A percentile compares a stretch with the other conserved stretches of the same genome.
Conservation (phyloP, 2,888 invertebrate species). For the Agrilus cyanescens region DNA sequence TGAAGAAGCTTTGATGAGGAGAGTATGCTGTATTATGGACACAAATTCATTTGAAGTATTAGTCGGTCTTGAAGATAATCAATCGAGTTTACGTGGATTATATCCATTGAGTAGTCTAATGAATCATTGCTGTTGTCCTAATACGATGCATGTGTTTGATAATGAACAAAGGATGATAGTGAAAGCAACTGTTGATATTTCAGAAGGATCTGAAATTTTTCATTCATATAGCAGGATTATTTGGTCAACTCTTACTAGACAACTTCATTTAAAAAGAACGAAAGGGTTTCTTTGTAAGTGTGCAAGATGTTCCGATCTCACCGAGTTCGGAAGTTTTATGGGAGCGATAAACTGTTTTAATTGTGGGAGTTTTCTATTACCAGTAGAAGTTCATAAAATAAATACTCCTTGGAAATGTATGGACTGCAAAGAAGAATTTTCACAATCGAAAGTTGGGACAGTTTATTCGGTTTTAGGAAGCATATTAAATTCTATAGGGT, state of each 20-base stretch:
- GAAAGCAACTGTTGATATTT: slow-evolving; percentile 46
- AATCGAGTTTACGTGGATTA: slow-evolving; percentile 43
- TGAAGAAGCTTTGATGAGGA: slow-evolving; percentile 47
- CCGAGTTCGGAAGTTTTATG: slow-evolving; percentile 44
- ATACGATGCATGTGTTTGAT: slow-evolving; percentile 52
- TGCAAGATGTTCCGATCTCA: slow-evolving; percentile 51
- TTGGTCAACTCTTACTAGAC: slow-evolving; percentile 55
- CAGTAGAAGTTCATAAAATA: slow-evolving; percentile 41
- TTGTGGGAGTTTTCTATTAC: slow-evolving; percentile 45
- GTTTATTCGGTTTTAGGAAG: slow-evolving; percentile 43
- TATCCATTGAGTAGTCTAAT: slow-evolving; percentile 55
- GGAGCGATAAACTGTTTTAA: slow-evolving; percentile 29
- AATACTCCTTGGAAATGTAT: slow-evolving; percentile 48
- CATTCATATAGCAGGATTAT: slow-evolving; percentile 52
- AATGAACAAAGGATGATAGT: slow-evolving; percentile 45
- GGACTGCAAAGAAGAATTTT: slow-evolving; percentile 39
- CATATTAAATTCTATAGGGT: slow-evolving; percentile 40
- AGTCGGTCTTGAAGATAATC: slow-evolving; percentile 33
- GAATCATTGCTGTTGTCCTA: slow-evolving; percentile 60
- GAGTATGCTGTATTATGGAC: slow-evolving; percentile 49
- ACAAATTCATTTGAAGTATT: slow-evolving; percentile 56
- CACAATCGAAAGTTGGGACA: slow-evolving; percentile 39
- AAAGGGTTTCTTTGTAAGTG: slow-evolving; percentile 60
- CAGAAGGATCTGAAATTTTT: slow-evolving; percentile 49
- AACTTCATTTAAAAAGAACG: slow-evolving; percentile 48